Percentiles rank a stretch among this genome's conserved stretches.
Evolutionary conservation across 2,113 vertebrate genomes (phyloP).

Genomic region (Myrmecobius fasciatus): DNA sequence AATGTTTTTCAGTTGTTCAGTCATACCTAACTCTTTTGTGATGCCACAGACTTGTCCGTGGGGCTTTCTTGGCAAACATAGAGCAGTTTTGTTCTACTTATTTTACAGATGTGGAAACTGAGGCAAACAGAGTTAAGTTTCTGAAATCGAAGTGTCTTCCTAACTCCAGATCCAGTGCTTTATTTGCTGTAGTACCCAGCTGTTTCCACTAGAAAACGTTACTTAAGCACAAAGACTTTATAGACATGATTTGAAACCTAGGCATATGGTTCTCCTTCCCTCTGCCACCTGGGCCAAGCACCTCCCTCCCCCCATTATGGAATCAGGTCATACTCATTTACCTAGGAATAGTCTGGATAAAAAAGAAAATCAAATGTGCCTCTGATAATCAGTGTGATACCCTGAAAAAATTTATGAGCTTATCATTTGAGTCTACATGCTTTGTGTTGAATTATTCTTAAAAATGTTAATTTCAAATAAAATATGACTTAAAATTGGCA

Average conservation of each 20-base stretch:
- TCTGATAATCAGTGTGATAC: not conserved
- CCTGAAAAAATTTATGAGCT: not conserved
- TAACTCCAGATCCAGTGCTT: not conserved
- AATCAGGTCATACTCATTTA: not conserved
- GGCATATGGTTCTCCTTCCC: not conserved
- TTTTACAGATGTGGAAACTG: too few relatives aligned
- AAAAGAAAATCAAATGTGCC: not conserved
- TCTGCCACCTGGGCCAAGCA: not conserved
- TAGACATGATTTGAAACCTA: not conserved
- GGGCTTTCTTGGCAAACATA: too few relatives aligned
- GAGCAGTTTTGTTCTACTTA: too few relatives aligned
- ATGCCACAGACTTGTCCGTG: too few relatives aligned
- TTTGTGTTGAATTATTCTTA: not conserved
- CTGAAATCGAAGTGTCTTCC: not conserved
- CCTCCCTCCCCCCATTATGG: not conserved
- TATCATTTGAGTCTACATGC: not conserved
- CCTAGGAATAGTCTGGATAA: not conserved
- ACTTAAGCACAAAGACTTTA: not conserved
- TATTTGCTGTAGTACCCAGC: not conserved
- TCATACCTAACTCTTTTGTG: too few relatives aligned
- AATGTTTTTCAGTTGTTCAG: not conserved
- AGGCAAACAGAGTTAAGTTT: not conserved
- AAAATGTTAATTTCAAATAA: not conserved
- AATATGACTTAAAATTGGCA: not conserved
- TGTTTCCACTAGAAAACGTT: not conserved